Evolutionary conservation across 2,888 invertebrate genomes (phyloP), one percentile per base, ranked within the genome.

Genomic region (Dicyrtomina minuta): DNA sequence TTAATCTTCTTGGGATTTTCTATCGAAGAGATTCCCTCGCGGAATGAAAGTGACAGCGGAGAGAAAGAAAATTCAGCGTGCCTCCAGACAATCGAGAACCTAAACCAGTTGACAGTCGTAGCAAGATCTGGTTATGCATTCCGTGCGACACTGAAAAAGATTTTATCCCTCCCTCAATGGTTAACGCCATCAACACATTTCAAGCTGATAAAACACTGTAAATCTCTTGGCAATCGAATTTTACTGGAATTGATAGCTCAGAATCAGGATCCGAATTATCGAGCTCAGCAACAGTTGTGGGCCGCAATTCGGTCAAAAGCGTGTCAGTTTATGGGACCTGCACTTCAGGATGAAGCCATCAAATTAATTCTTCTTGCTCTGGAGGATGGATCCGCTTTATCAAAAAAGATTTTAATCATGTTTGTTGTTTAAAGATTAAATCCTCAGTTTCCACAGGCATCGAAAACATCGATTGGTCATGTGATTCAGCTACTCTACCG

Each of bases 311-410:
- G 74, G 55, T 72, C 72, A 0, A 66, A 73, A 67, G 68, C 71
- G 5, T 73, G 71, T 67, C 72, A 72, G 43, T 74, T 74, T 56
- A 77, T 75, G 77, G 77, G 77, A 8, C 75, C 81, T 85, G 97
- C 95, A 26, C 97, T 99, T 97, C 98, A 99, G 84, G 97, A 99
- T 82, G 98, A 99, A 83, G 97, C 98, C 65, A 84, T 99, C 43
- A 93, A 92, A 81, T 85, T 99, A 75, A 96, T 99, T 55, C 85
- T 98, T 49, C 83, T 97, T 73, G 96, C 97, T 0, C 83, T 99
- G 60, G 96, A 96, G 82, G 96, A 98, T 83, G 96, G 96, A 12
- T 93, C 94, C 0, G 93, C 95, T 3, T 84, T 97, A 73, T 96
- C 95, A 0, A 87, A 94, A 75, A 95, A 95, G 84, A 94, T 95